Base-by-base conservation (phyloP, 2,888 invertebrate genomes). In the Tineola bisselliella region DNA sequence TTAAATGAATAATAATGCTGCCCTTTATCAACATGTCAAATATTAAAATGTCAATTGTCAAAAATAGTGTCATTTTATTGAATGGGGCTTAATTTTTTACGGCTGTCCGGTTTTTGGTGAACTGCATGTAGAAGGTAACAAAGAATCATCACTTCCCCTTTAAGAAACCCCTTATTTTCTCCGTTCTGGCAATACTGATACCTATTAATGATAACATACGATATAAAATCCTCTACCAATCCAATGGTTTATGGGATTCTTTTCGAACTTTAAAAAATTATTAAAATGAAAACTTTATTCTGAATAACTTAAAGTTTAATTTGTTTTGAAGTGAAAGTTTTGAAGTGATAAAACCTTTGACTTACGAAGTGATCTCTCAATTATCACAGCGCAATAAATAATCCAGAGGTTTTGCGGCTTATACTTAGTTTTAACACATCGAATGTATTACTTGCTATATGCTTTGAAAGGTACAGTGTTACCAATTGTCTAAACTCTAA, bases 81-180 rank as follows among this genome's bases (percentile, higher is more conserved):
- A 86, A 83, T 83, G 80, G 73, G 71, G 73, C 71, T 82, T 86
- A 84, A 87, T 86, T 87, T 76, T 82, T 80, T 81, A 81, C 83
- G 84, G 79, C 78, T 68, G 76, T 74, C 72, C 78, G 77, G 79
- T 72, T 76, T 58, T 77, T 70, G 75, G 79, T 76, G 75, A 52
- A 60, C 70, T 70, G 68, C 57, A 61, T 61, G 67, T 48, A 48
- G 63, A 64, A 64, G 59, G 59, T 61, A 59, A 63, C 64, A 62
- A 62, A 59, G 44, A 44, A 33, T n/a, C 13, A 31, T 18, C 59
- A 43, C 59, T 44, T 59, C 59, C 59, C 59, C 59, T 59, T 38
- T 56, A 1, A 56, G 5, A 8, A 19, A 56, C 18, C 56, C 18
- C 56, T 25, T 11, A 8, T 5, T n/a, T 17, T 12, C 17, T 13